Evolutionary conservation across 2,888 invertebrate genomes (phyloP).

Genomic region (Tricholauxania praeusta): DNA sequence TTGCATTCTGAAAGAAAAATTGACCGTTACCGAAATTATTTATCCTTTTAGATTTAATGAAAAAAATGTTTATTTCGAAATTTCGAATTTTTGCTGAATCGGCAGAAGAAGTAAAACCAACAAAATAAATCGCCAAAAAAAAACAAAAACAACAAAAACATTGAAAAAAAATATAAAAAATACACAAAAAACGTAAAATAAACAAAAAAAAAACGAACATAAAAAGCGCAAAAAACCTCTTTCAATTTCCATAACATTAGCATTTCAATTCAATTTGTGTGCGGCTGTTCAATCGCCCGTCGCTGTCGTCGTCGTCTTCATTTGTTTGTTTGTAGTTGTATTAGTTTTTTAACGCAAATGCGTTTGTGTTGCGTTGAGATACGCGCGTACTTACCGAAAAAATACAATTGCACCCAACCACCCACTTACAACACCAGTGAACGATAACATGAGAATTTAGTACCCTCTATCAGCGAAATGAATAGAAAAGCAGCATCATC

Average conservation of each 20-base stretch:
- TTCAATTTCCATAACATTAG: slow-evolving; percentile 66
- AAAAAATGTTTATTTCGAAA: slow-evolving; percentile 21
- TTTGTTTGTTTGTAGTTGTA: slow-evolving; percentile 33
- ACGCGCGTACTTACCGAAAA: slow-evolving; percentile 28
- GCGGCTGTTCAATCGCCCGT: too few relatives aligned
- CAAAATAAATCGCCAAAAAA: slow-evolving; percentile 25
- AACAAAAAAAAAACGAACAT: slow-evolving; percentile 12
- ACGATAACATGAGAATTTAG: slow-evolving; percentile 56
- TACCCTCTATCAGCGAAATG: slow-evolving; percentile 49
- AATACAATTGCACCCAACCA: background rate
- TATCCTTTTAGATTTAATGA: slow-evolving; percentile 32
- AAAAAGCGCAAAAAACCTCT: slow-evolving; percentile 52
- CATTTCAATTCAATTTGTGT: slow-evolving; percentile 56
- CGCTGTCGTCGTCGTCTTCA: slow-evolving; percentile 27
- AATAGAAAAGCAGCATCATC: slow-evolving; percentile 49
- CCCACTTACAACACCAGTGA: slow-evolving; percentile 33
- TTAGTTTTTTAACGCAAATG: slow-evolving; percentile 21
- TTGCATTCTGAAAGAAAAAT: slow-evolving; percentile 23
- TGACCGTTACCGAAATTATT: slow-evolving; percentile 20
- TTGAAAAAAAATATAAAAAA: background rate
- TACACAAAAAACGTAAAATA: slow-evolving; percentile 25
- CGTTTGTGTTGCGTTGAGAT: slow-evolving; percentile 21
- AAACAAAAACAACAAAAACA: slow-evolving; percentile 4
- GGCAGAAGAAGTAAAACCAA: background rate
- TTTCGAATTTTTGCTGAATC: slow-evolving; percentile 26